Evolutionary conservation across 2,888 invertebrate genomes (phyloP), one percentile per base, ranked within the genome.

Genomic region (Acanthosoma haemorrhoidale): DNA sequence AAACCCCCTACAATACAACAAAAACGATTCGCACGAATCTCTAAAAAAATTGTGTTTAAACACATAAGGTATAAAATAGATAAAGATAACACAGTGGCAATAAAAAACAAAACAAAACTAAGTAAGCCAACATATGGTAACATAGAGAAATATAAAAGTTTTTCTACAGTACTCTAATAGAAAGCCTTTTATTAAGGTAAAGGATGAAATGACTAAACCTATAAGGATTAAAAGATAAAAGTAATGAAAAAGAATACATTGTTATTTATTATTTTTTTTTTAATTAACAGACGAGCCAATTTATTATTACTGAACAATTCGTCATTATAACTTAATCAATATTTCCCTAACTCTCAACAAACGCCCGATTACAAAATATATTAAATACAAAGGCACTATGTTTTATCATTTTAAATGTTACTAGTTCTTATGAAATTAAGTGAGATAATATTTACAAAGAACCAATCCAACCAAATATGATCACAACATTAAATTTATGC

Each of bases 321-420:
- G n/a, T 51, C n/a, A n/a, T 51, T 21, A 29, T 51, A 51, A 51
- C 51, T 51, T 51, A 51, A 51, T 51, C 51, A 51, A 29, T n/a
- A n/a, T 25, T 51, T 25, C 21, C 51, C 25, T 25, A n/a, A 13
- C 6, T 25, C 25, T n/a, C 13, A 25, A 25, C 51, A 25, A 51
- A 51, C 29, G 51, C 51, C 51, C 13, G 25, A 51, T 51, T 51
- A 51, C 11, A 43, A 43, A n/a, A 43, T 41, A 41, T 43, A 43
- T 43, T 25, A 41, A 51, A 25, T 51, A 51, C 51, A 51, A 51
- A 51, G 51, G 51, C 51, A 51, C 51, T 51, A 51, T 51, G 29
- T n/a, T n/a, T 51, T n/a, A 51, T 25, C 51, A 51, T 51, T 51
- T 51, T 51, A 25, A 51, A 51, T 51, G 51, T 51, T 51, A 25